Base-by-base conservation (phyloP, 2,888 invertebrate genomes). In the Odontothrips loti region DNA sequence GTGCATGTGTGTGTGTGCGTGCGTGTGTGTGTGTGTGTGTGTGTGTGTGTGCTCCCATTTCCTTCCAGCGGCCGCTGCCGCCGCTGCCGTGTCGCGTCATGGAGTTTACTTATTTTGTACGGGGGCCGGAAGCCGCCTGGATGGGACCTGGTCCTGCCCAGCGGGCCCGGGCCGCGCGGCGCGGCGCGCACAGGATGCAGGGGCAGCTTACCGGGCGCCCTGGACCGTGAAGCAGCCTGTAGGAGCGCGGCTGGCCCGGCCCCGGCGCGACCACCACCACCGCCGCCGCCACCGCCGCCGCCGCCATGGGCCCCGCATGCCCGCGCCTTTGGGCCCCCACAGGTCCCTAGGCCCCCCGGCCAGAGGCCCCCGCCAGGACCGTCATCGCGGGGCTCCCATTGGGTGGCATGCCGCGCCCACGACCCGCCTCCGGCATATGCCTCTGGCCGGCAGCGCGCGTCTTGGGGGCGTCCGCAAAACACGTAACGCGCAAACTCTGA, bases 181-280 rank as follows among this genome's bases (percentile, higher is more conserved):
- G 51, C 51, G 15, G 51, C 17, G 51, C 2, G 23, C 12, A 75
- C 68, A 75, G 68, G 68, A 75, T 75, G 68, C 68, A 3, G 3
- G 34, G 34, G 68, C 23, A 75, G 68, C 11, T 27, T 75, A 75
- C 68, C 68, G 68, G 27, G 68, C 23, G 23, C 68, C 68, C 68
- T 75, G 68, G 68, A 75, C 68, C 68, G 68, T 75, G 68, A 75
- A 75, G 68, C 27, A 27, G 27, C 15, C 58, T 15, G 58, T 58
- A 58, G 58, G 6, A 17, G 17, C 58, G 20, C 51, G 12, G 20
- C 6, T 15, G 58, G 58, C 58, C 58, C n/a, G n/a, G 58, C 17
- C 58, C 58, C 10, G 48, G 48, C 48, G 10, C 48, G 48, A 15
- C 15, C 48, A 48, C 12, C 58, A 58, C 58, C 58, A 58, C 17